Conservation (phyloP, 2,888 invertebrate genomes). For the Brachypterus glaber region DNA sequence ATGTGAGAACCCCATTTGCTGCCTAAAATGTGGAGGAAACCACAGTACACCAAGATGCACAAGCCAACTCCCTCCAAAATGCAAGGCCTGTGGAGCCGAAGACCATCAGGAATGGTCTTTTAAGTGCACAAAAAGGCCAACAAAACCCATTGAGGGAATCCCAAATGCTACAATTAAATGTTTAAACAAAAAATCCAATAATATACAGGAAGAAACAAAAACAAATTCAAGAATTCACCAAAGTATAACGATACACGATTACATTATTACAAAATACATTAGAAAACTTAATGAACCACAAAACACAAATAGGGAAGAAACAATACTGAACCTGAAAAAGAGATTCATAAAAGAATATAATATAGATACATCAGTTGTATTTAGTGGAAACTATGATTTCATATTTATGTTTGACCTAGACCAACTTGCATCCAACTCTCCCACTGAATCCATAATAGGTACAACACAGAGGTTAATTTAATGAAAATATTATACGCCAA, state of each 20-base stretch:
- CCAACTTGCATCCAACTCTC: neutral
- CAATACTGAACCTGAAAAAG: neutral
- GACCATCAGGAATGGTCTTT: neutral
- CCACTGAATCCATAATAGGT: neutral
- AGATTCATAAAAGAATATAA: neutral
- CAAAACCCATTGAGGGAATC: no score
- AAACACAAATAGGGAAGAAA: neutral
- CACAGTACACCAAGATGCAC: constrained; percentile 4
- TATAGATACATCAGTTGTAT: neutral
- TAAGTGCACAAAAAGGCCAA: neutral
- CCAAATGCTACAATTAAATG: no score
- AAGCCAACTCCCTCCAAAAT: neutral
- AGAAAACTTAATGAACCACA: neutral
- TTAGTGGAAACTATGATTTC: neutral
- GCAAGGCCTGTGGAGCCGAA: neutral
- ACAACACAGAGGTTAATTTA: neutral
- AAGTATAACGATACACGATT: neutral
- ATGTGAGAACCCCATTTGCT: constrained; percentile 1
- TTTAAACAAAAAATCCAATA: no score
- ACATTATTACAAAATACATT: neutral
- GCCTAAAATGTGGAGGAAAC: constrained; percentile 8
- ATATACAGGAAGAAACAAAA: no score
- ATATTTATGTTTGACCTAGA: neutral
- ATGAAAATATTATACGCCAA: neutral
- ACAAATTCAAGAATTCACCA: neutral